These are phyloP conservation scores for Phortica variegata DNA, from an alignment of 1,140 invertebrate genomes.

Conservation along the genomic window DNA sequence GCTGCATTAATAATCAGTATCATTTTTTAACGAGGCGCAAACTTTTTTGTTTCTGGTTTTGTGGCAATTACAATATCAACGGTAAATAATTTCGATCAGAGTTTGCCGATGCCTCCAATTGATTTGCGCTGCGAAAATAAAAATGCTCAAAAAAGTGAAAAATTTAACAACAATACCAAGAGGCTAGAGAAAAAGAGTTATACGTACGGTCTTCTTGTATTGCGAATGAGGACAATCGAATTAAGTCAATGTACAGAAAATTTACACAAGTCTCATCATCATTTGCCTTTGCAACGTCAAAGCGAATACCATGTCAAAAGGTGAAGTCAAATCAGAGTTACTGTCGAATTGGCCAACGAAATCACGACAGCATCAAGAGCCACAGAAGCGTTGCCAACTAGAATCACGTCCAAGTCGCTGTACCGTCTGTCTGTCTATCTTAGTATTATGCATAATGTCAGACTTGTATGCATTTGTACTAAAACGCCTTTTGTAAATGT, in stretches of 20 bases:
- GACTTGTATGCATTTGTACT: conserved; percentile 37
- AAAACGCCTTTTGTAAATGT: neutral
- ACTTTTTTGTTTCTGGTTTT: conserved; percentile 2
- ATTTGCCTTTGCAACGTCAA: conserved; percentile 27
- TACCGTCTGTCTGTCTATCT: too few relatives aligned
- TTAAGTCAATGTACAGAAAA: conserved; percentile 14
- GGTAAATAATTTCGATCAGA: conserved; percentile 50
- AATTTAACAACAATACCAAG: conserved; percentile 21
- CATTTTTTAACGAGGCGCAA: too few relatives aligned
- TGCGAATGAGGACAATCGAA: conserved; percentile 24
- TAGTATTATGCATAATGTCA: conserved; percentile 1
- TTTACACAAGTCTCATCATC: neutral
- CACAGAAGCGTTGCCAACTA: conserved; percentile 9
- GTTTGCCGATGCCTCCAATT: too few relatives aligned
- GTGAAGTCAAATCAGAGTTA: conserved; percentile 52
- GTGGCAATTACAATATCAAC: conserved; percentile 49
- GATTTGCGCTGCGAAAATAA: too few relatives aligned
- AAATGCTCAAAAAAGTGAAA: conserved; percentile 23
- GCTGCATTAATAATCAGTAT: too few relatives aligned
- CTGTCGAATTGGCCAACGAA: conserved; percentile 45
- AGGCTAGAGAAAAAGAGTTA: conserved; percentile 15
- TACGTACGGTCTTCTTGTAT: conserved; percentile 8
- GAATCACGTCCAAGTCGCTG: conserved; percentile 15
- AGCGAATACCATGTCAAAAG: conserved; percentile 53
- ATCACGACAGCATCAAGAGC: conserved; percentile 42